Percentiles rank a stretch among this genome's conserved stretches.
phyloP scores from a whole-genome alignment of 37 sponge, comb jelly and placozoan genomes.

The Oopsacas minuta region DNA sequence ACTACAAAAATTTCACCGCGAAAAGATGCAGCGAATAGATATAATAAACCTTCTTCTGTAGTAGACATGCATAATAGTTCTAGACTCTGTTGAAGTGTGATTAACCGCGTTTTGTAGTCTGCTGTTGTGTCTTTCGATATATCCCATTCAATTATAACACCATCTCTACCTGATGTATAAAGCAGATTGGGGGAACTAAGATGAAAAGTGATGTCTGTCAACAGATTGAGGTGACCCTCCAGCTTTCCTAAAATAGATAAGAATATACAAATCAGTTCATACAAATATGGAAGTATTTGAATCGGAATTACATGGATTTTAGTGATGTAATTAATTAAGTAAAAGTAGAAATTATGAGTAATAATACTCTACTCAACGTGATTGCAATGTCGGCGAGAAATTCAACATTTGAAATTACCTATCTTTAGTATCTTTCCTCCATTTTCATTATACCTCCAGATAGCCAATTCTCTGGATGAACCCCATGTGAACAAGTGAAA shows the following conservation, averaged over 20 bases:
- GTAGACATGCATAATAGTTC: neutral
- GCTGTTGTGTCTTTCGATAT: neutral
- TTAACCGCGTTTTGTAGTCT: neutral
- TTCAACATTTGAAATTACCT: too few species aligned
- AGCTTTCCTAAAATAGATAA: neutral
- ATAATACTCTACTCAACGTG: too few species aligned
- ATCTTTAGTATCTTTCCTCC: neutral
- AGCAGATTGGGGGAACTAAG: neutral
- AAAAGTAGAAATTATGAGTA: neutral
- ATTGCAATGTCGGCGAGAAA: too few species aligned
- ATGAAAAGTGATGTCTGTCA: neutral
- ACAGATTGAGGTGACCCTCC: conserved; percentile 17
- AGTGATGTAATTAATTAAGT: neutral
- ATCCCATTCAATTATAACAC: neutral
- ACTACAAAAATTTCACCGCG: conserved; percentile 16
- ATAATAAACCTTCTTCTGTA: neutral
- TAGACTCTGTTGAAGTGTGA: conserved; percentile 8
- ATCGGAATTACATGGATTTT: neutral
- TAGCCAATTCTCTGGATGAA: neutral
- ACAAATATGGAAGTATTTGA: too few species aligned
- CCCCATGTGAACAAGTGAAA: neutral
- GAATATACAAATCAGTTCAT: too few species aligned
- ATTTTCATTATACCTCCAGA: neutral
- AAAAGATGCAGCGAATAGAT: neutral
- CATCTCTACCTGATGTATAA: neutral